Evolutionary conservation across 2,113 vertebrate genomes (phyloP).

Genomic region (Gasterosteus nipponicus): DNA sequence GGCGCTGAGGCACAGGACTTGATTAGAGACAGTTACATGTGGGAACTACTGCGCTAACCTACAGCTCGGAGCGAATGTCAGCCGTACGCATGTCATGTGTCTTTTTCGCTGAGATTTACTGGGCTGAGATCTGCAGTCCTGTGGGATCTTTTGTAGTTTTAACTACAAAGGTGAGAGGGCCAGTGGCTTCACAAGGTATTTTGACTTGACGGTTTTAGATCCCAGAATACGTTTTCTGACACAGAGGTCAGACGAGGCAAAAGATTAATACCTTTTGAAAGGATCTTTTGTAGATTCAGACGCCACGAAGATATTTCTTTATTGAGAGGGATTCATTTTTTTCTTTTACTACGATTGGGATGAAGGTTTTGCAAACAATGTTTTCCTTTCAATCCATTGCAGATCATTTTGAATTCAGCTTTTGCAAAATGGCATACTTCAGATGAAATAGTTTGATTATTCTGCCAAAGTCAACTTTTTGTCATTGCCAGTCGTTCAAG

Average conservation of each 20-base stretch:
- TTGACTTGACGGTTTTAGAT: slow-evolving; percentile 43
- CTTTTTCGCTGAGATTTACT: slow-evolving; percentile 64
- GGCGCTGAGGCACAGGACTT: slow-evolving; percentile 82
- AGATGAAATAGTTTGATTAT: neutral
- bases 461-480: too few relatives aligned
- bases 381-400: too few relatives aligned
- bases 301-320: neutral
- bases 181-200: slow-evolving; percentile 16
- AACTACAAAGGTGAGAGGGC: slow-evolving; percentile 38
- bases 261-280: slow-evolving; percentile 16
- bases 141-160: slow-evolving; percentile 50
- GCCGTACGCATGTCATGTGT: slow-evolving; percentile 76
- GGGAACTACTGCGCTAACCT: slow-evolving; percentile 86
- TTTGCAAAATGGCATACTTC: neutral
- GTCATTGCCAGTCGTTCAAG: neutral
- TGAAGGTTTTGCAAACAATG: neutral
- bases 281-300: neutral
- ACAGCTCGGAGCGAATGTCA: slow-evolving; percentile 81
- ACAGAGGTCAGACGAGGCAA: slow-evolving; percentile 21
- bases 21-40: slow-evolving; percentile 88
- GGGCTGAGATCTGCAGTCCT: slow-evolving; percentile 29
- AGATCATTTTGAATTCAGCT: neutral
- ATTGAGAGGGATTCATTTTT: neutral
- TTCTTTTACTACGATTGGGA: too few relatives aligned
- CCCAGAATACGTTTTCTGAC: slow-evolving; percentile 25